Evolutionary conservation across 1,140 invertebrate genomes (phyloP), one percentile per base, ranked within the genome.

Genomic region (Batillaria attramentaria): DNA sequence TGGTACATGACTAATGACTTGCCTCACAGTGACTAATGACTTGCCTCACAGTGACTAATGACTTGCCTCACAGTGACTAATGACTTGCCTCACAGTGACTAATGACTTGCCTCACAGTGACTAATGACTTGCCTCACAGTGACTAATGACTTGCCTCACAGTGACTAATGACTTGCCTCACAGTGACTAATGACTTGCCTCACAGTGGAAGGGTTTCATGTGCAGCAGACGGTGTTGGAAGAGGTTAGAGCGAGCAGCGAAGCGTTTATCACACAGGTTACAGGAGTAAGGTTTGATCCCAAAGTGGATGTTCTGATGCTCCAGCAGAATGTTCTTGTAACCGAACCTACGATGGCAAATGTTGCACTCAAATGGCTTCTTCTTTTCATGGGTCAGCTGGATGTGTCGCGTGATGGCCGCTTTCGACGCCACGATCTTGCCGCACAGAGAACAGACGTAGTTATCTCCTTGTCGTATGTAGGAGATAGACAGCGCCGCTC

Each of bases 291-390:
- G 88, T 72, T 88, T 87, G 24, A 87, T 87, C 24, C 88, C 88
- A 82, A 85, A 87, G 78, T 89, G 88, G 20, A 89, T 83, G 76
- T 88, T 87, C 78, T 88, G 87, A 72, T 89, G 88, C 73, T 88
- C 87, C 75, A 86, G 72, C 76, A 88, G 75, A 66, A 87, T 87
- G 78, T 87, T 87, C 78, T 87, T 85, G 77, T 87, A 86, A 20
- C 85, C 84, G 70, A 87, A 87, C 41, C 87, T 72, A 37, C 84
- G 76, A 35, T 86, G 81, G 66, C 87, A 88, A 50, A 88, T 88
- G 69, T 88, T 85, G 66, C 86, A 87, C 74, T 89, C 83, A 75
- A 84, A 89, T 39, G 86, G 86, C 70, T 87, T 87, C 70, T 87
- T 86, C 31, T 86, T 86, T 54, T 85, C 87, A 81, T 88, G 87